These are phyloP conservation scores for Tympanoctomys barrerae DNA, from an alignment of 2,797 vertebrate species.

Conservation along the genomic window DNA sequence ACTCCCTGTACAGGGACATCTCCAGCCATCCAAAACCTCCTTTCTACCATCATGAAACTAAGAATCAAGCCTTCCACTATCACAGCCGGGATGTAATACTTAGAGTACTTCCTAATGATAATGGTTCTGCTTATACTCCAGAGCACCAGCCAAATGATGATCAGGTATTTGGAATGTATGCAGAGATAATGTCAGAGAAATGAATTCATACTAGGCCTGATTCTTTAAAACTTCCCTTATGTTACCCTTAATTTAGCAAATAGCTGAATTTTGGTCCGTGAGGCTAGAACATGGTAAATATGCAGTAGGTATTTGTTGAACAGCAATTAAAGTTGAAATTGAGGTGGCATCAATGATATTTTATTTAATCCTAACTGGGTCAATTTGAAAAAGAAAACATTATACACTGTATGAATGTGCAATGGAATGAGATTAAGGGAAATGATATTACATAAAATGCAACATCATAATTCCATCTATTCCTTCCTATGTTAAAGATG, in stretches of 20 bases:
- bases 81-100: fast-evolving
- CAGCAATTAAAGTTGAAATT: slow-evolving; percentile 38
- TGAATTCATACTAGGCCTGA: neutral
- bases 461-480: neutral
- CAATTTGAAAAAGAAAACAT: neutral
- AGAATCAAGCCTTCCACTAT: neutral
- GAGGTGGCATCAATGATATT: neutral
- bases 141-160: neutral
- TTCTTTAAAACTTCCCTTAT: neutral
- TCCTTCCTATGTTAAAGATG: neutral
- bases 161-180: neutral
- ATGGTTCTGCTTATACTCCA: neutral
- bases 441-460: neutral
- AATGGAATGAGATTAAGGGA: neutral
- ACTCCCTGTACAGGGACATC: neutral
- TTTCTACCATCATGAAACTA: neutral
- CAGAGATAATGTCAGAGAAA: slow-evolving; percentile 28
- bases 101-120: neutral
- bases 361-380: neutral
- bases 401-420: neutral
- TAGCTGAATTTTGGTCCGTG: neutral
- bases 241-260: neutral
- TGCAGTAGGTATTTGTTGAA: neutral
- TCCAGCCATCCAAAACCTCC: neutral
- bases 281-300: neutral